A percentile compares a stretch with the other conserved stretches of the same genome.
phyloP scores from a whole-genome alignment of 2,888 invertebrate species.

The Onthophagus sagittarius region DNA sequence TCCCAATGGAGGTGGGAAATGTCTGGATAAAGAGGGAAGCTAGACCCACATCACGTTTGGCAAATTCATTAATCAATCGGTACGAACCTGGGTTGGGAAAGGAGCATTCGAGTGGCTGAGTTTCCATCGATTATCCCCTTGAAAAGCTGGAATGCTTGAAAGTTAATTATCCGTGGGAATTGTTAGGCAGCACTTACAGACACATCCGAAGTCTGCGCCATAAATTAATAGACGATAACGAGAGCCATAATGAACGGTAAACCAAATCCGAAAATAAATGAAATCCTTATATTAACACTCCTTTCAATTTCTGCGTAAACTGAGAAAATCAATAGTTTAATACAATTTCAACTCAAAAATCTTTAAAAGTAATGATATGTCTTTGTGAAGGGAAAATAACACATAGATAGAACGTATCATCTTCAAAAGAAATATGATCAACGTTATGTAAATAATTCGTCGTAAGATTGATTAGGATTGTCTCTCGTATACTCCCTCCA shows the following conservation, averaged over 20 bases:
- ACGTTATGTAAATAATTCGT: too few relatives aligned
- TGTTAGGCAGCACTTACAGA: not conserved
- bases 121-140: not conserved
- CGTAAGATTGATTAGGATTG: not conserved
- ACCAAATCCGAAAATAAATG: not conserved
- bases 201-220: not conserved
- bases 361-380: too few relatives aligned
- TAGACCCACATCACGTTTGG: not conserved
- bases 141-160: not conserved
- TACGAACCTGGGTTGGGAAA: not conserved
- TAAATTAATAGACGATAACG: not conserved
- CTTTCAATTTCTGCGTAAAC: not conserved
- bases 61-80: not conserved
- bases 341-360: too few relatives aligned
- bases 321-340: too few relatives aligned
- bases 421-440: too few relatives aligned
- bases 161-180: not conserved
- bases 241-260: not conserved
- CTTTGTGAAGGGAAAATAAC: too few relatives aligned
- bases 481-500: not conserved
- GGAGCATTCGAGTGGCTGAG: not conserved
- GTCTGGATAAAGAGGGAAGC: not conserved
- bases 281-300: not conserved
- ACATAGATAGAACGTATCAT: too few relatives aligned
- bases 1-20: not conserved